Evolutionary conservation across 2,113 vertebrate genomes (phyloP), one percentile per base, ranked within the genome.

Genomic region (Nesoenas mayeri): DNA sequence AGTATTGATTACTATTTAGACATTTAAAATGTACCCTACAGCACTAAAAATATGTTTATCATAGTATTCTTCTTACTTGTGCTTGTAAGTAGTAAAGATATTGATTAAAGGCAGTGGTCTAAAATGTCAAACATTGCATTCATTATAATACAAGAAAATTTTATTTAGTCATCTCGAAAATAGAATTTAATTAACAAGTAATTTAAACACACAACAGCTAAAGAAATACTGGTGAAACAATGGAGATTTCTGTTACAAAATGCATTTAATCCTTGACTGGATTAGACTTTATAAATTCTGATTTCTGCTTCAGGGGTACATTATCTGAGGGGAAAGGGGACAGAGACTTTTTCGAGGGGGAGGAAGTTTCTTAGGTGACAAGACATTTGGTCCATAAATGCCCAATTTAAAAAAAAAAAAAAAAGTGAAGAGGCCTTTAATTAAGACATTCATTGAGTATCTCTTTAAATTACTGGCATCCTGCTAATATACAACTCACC

Each of bases 1-100:
- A 97, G 96, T 98, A 99, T 99, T 98, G 99, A 99, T 99, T 99
- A 98, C 97, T 98, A 97, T 98, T 99, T 98, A 98, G 98, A 98
- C 98, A 98, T 99, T 99, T 99, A 98, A 99, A 98, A 98, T 97
- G 94, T 98, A 97, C 98, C 98, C 97, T 97, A 98, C 97, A 98
- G 98, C 98, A 98, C 98, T 97, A 98, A 97, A 95, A 81, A 98
- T 97, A 97, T 98, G 94, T 98, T 99, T 98, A 96, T 95, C 97
- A 90, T 96, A 96, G 95, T 97, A 87, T 96, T 97, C 97, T 98
- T 98, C 97, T 98, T 95, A 97, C 97, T 98, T 75, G 71, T 97
- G 96, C 97, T 98, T 98, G 95, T 98, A 98, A 98, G 98, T 98
- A 98, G 99, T 98, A 98, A 97, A 98, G 97, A 94, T 98, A 99